Conservation (phyloP, 1,140 invertebrate genomes). For the Drosophila sp. region DNA sequence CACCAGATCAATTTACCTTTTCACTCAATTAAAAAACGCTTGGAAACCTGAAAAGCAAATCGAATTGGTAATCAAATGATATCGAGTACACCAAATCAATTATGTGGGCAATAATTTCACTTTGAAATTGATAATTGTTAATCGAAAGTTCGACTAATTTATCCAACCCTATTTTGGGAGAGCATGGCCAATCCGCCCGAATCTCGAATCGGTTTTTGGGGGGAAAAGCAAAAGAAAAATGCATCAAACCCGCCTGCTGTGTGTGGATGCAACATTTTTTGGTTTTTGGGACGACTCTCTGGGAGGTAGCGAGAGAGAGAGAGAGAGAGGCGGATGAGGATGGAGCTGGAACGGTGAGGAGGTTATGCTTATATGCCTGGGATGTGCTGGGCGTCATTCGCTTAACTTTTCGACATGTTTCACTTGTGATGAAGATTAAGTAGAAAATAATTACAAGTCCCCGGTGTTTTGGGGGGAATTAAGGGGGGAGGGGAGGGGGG, state of each 20-base stretch:
- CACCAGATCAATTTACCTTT: too few relatives aligned
- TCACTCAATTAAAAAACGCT: too few relatives aligned
- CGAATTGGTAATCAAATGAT: background rate
- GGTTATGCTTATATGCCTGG: background rate
- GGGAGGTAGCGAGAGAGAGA: background rate
- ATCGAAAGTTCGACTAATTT: slow-evolving; percentile 3
- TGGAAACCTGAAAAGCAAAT: background rate
- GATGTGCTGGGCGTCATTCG: slow-evolving; percentile 65
- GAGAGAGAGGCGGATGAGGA: too few relatives aligned
- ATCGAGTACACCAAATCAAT: background rate
- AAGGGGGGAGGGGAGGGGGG: slow-evolving; percentile 5
- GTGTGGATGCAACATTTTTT: background rate
- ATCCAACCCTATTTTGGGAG: slow-evolving; percentile 5
- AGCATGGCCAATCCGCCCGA: background rate
- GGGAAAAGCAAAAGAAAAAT: slow-evolving; percentile 3
- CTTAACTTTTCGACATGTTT: slow-evolving; percentile 80
- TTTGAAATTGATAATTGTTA: slow-evolving; percentile 11
- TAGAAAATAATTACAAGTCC: slow-evolving; percentile 79
- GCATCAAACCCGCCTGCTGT: slow-evolving; percentile 29
- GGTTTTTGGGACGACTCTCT: background rate
- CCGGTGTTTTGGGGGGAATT: slow-evolving; percentile 18
- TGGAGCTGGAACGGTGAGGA: too few relatives aligned
- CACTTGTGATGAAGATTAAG: slow-evolving; percentile 79
- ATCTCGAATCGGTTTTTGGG: background rate
- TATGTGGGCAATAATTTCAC: background rate